Conservation (phyloP, 2,113 vertebrate genomes). For the Chloebia gouldiae region DNA sequence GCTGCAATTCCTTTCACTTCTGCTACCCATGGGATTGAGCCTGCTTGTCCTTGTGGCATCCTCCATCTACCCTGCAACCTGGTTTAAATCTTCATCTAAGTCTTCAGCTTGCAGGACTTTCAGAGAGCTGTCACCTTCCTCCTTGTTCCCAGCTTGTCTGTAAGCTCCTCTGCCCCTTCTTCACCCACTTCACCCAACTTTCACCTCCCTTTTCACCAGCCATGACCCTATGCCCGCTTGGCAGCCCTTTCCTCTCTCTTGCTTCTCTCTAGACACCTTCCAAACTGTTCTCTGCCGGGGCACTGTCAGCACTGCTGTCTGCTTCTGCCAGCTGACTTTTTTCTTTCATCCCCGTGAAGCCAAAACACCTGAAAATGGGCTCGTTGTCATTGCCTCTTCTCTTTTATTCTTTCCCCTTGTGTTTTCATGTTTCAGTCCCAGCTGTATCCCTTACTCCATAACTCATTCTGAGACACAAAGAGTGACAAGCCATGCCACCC, state of each 20-base stretch:
- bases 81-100: not conserved
- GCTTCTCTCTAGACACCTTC: not conserved
- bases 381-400: not conserved
- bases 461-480: not conserved
- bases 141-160: not conserved
- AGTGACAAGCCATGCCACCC: not conserved
- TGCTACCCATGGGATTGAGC: not conserved
- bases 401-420: not conserved
- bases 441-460: not conserved
- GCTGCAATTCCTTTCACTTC: not conserved
- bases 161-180: not conserved
- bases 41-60: not conserved
- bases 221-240: fast-evolving
- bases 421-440: not conserved
- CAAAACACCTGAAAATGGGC: not conserved
- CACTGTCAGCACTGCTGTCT: not conserved
- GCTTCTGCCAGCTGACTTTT: not conserved
- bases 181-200: not conserved
- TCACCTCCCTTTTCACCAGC: not conserved
- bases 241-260: not conserved
- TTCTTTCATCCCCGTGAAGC: not conserved
- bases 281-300: not conserved
- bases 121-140: not conserved
- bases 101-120: not conserved
- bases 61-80: not conserved